Percentiles rank a stretch among this genome's conserved stretches.
Evolutionary conservation across 1,140 invertebrate genomes (phyloP).

Genomic region (Drosophila repleta): DNA sequence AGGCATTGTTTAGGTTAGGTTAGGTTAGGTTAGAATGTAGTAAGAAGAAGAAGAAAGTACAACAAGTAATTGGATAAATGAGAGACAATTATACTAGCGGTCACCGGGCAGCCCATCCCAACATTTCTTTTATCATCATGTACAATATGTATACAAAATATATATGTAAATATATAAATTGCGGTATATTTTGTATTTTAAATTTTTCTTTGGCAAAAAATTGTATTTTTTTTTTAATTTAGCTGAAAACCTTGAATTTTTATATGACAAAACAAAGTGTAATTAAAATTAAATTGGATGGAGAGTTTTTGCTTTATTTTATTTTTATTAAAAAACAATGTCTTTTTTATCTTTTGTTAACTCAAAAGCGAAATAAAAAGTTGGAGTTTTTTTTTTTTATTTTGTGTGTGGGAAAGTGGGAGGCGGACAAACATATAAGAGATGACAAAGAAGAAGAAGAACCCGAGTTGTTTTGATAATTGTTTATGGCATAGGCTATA

Average conservation of each 20-base stretch:
- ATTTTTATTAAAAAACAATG: slow-evolving; percentile 48
- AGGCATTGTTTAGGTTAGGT: slow-evolving; percentile 51
- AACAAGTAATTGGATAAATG: slow-evolving; percentile 82
- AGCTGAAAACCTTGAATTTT: slow-evolving; percentile 65
- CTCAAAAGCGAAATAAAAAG: slow-evolving; percentile 13
- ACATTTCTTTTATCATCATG: slow-evolving; percentile 84
- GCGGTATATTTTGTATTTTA: slow-evolving; percentile 32
- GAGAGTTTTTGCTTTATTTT: slow-evolving; percentile 47
- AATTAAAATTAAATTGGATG: slow-evolving; percentile 60
- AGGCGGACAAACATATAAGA: slow-evolving; percentile 65
- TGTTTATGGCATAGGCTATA: slow-evolving; percentile 13
- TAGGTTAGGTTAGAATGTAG: slow-evolving; percentile 76
- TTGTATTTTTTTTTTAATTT: slow-evolving; percentile 48
- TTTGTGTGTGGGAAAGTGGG: slow-evolving; percentile 33
- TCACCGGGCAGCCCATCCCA: slow-evolving; percentile 84
- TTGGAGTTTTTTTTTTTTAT: neutral
- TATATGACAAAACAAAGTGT: slow-evolving; percentile 75
- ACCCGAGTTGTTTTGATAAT: slow-evolving; percentile 36
- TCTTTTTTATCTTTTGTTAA: slow-evolving; percentile 41
- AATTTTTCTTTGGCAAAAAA: slow-evolving; percentile 36
- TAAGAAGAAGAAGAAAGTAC: slow-evolving; percentile 82
- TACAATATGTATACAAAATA: slow-evolving; percentile 72
- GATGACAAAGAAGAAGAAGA: slow-evolving; percentile 35
- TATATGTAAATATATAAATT: slow-evolving; percentile 58
- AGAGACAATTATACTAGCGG: slow-evolving; percentile 83